Base-by-base conservation (phyloP, 2,113 vertebrate species). In the Theristicus caerulescens region DNA sequence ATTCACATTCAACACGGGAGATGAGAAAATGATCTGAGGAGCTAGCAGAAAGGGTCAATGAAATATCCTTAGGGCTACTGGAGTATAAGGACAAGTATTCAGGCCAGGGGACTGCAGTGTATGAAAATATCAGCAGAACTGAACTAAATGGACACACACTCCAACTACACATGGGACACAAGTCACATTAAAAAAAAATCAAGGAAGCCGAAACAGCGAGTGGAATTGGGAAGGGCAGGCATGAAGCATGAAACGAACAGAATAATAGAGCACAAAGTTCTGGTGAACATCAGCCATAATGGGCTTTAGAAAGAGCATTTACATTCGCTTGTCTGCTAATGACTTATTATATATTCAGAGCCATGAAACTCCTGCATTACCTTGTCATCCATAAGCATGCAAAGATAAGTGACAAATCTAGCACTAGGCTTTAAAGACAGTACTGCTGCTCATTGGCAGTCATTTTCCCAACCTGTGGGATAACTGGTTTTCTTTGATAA, bases 1-100 rank as follows among this genome's bases (percentile, higher is more conserved):
- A 72, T 81, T 80, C 82, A 87, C 1, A 0, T 58, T 82, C 4
- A 1, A 88, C 71, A 70, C 0, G 6, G 55, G 81, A 96, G 93
- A 94, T 55, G 93, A 96, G 91, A 95, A 95, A 96, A 96, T 73
- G 58, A 97, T 73, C 51, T 73, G 71, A 91, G 82, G 40, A 95
- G 54, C 46, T 46, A 72, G 54, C 61, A 93, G 84, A 93, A 90
- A 90, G 91, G 97, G 94, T 96, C 94, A 96, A 4, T 47, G 78
- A 66, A 96, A 94, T 88, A 88, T 82, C 95, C 91, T 91, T 54
- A 82, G 84, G 93, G 93, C 95, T 88, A 22, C 59, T 80, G 11
- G 24, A 80, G 58, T 82, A 82, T n/a, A 77, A 96, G 89, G 90
- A 96, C 74, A 91, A 94, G 18, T 80, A 93, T 95, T 95, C 89